These are phyloP conservation scores for Beroe forskalii DNA, from an alignment of 37 sponge, comb jelly and placozoan genomes.

Conservation along the genomic window DNA sequence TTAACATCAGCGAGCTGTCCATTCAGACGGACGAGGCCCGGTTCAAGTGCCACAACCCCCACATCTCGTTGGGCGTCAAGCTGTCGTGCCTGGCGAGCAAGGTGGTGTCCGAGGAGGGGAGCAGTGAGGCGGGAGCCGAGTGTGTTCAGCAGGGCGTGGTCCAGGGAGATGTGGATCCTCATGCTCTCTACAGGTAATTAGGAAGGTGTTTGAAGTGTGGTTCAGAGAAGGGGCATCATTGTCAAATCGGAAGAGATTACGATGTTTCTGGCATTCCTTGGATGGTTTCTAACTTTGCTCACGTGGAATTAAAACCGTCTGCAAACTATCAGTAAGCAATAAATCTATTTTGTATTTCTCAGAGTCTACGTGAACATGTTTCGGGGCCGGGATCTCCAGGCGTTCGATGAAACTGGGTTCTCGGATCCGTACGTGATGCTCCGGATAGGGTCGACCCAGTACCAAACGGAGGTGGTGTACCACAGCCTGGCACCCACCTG, in stretches of 20 bases:
- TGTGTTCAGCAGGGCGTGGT: not conserved
- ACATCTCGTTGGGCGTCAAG: constrained; percentile 24
- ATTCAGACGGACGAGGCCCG: constrained; percentile 28
- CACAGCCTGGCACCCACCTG: constrained; percentile 61
- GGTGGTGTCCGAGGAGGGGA: not conserved
- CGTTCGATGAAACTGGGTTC: constrained; percentile 48
- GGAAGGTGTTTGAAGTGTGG: not conserved
- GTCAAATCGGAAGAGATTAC: too few relatives aligned
- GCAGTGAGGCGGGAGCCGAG: not conserved
- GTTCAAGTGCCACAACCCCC: constrained; percentile 56
- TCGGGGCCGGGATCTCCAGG: constrained; percentile 28
- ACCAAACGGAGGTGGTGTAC: constrained; percentile 41
- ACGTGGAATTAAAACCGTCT: too few relatives aligned
- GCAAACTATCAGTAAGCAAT: too few relatives aligned
- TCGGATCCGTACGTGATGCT: constrained; percentile 54
- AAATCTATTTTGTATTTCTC: too few relatives aligned
- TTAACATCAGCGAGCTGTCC: constrained; percentile 45
- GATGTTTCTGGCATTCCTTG: too few relatives aligned
- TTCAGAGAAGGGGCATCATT: too few relatives aligned
- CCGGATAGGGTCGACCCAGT: constrained; percentile 32
- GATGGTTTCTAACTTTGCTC: too few relatives aligned
- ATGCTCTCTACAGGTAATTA: not conserved
- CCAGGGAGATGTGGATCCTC: not conserved
- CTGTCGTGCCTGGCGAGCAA: constrained; percentile 51
- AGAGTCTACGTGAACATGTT: constrained; percentile 60